phyloP scores from a whole-genome alignment of 2,797 vertebrate genomes.

The Gastrophryne carolinensis region DNA sequence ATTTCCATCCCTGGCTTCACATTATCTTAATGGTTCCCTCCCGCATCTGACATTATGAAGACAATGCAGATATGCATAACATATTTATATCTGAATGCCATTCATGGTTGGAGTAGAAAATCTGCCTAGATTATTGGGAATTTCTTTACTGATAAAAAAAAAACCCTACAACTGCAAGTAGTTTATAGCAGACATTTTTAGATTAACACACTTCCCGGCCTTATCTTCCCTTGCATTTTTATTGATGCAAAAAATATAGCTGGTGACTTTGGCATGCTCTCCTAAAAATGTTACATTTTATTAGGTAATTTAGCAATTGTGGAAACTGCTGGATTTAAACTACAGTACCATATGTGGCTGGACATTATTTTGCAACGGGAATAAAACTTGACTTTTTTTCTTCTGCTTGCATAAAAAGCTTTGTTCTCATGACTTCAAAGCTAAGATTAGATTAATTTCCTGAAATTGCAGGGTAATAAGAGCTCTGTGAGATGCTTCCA shows the following conservation, averaged over 20 bases:
- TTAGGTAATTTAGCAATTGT: conserved; percentile 49
- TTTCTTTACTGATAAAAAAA: not conserved
- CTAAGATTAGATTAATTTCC: conserved; percentile 26
- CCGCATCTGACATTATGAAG: not conserved
- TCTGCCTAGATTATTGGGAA: not conserved
- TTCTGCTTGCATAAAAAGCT: conserved; percentile 25
- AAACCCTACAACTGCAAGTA: not conserved
- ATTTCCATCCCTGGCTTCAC: not conserved
- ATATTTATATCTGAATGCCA: not conserved
- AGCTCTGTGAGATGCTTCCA: not conserved
- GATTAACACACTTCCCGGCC: conserved; percentile 37
- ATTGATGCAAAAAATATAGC: conserved; percentile 49
- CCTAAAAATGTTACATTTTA: conserved; percentile 39
- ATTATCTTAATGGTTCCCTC: not conserved
- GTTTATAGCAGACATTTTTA: not conserved
- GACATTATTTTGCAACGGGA: conserved; percentile 18
- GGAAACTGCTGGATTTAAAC: conserved; percentile 45
- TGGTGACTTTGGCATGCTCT: conserved; percentile 45
- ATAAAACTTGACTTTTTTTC: conserved; percentile 24
- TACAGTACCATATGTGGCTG: conserved; percentile 40
- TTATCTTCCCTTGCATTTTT: conserved; percentile 39
- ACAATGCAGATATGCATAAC: conserved; percentile 18
- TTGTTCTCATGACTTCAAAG: conserved; percentile 21
- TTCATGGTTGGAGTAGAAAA: not conserved
- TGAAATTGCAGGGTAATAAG: conserved; percentile 21